Conservation (phyloP, 2,797 vertebrate genomes). For the Crenuchus spilurus region DNA sequence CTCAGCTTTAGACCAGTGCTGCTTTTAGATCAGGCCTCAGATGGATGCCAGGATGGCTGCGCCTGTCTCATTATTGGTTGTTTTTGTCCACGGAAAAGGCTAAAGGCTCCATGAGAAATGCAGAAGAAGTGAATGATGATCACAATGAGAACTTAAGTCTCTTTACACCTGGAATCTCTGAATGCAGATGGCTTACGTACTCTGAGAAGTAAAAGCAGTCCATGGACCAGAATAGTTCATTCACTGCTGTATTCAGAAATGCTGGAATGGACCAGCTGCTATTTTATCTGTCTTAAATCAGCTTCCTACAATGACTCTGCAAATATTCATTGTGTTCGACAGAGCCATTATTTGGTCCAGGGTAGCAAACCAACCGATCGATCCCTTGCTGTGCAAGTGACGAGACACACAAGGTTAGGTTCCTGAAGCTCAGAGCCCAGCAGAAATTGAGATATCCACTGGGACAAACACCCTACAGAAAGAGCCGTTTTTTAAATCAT, state of each 20-base stretch:
- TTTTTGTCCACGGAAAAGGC: constrained; percentile 12
- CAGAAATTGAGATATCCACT: not conserved
- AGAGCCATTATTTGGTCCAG: constrained; percentile 23
- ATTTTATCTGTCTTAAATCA: constrained; percentile 13
- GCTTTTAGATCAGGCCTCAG: not conserved
- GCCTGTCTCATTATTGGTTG: constrained; percentile 2
- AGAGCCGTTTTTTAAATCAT: not conserved
- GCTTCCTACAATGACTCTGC: constrained; percentile 46
- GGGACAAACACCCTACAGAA: not conserved
- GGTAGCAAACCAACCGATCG: constrained; percentile 8
- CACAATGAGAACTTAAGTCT: not conserved
- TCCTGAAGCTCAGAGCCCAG: not conserved
- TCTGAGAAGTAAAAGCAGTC: not conserved
- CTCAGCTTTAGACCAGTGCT: not conserved
- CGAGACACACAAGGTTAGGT: constrained; percentile 6
- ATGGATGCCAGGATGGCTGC: not conserved
- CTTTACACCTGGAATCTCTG: not conserved
- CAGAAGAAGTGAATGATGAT: not conserved
- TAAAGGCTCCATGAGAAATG: not conserved
- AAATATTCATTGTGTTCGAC: constrained; percentile 28
- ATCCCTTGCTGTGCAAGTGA: constrained; percentile 17
- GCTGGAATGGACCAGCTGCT: constrained; percentile 10
- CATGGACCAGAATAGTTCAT: not conserved
- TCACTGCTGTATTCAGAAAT: not conserved
- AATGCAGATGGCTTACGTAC: not conserved